Conservation (phyloP, 2,888 invertebrate species). For the Steinernema scapterisci region DNA sequence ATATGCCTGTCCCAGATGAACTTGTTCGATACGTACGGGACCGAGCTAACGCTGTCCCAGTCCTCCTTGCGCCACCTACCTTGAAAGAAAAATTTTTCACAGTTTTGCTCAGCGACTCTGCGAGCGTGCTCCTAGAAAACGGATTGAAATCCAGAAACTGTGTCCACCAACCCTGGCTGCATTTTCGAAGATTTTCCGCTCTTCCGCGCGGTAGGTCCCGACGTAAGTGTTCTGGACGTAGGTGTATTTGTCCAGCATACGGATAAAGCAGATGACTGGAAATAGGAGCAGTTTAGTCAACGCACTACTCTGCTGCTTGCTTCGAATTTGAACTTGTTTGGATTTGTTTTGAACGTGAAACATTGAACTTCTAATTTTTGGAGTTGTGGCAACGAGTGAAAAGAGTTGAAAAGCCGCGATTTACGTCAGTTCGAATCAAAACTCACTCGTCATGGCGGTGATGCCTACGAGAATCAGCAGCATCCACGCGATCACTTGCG, state of each 20-base stretch:
- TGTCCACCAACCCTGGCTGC: conserved; percentile 48
- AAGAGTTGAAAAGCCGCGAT: too few species aligned
- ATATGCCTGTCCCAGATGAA: conserved; percentile 28
- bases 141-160: not conserved
- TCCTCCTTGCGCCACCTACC: conserved; percentile 57
- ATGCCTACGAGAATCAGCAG: conserved; percentile 50
- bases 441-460: conserved; percentile 47
- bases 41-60: conserved; percentile 60
- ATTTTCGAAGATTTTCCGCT: conserved; percentile 55
- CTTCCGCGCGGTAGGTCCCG: conserved; percentile 57
- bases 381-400: not conserved
- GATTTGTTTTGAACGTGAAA: too few species aligned
- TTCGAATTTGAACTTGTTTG: too few species aligned
- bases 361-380: too few species aligned
- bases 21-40: conserved; percentile 9
- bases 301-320: too few species aligned
- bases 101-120: conserved; percentile 53
- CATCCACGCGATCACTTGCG: conserved; percentile 58
- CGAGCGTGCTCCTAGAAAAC: conserved; percentile 54
- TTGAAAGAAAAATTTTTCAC: conserved; percentile 54
- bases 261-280: conserved; percentile 52
- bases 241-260: conserved; percentile 63
- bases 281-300: not conserved
- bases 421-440: not conserved
- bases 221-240: conserved; percentile 59